Base-by-base conservation (phyloP, 1,140 invertebrate genomes). In the Calliopsis andreniformis region DNA sequence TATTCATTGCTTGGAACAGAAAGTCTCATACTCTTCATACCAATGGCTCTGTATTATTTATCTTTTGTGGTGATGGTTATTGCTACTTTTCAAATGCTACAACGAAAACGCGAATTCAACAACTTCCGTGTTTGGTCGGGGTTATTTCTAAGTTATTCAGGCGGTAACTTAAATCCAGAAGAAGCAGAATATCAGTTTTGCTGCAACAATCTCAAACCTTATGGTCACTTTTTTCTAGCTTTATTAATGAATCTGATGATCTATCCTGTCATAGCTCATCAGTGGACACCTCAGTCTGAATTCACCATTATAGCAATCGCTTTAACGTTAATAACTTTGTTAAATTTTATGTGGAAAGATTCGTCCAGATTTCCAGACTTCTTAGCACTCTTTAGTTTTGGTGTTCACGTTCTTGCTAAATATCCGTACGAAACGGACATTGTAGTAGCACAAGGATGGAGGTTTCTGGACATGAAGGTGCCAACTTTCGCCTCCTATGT, bases 351-450 rank as follows among this genome's bases (percentile, higher is more conserved):
- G 86, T 94, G 94, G 69, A 94, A 91, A 23, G 93, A 93, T 35
- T 89, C 90, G 0, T 91, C 91, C 0, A 92, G 90, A n/a, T 92
- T 94, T 59, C 94, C 95, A 0, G 96, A 97, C 86, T 91, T 95
- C 10, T 87, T 97, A 5, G 94, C 95, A 0, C 91, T 97, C 0
- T 92, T 97, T 4, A 97, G 96, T 8, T 97, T 97, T 84, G 94
- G 94, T 3, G 93, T 97, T 0, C 96, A 97, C 83, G 95, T 97
- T 0, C 90, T 97, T 1, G 96, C 96, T 0, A 96, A 96, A 86
- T 97, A 97, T 92, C 96, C 96, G 0, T 97, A 97, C 77, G 96
- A 97, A 84, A 95, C 95, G 70, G 96, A 97, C 72, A 94, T 95
- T 0, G 96, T 97, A 0, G 96, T 97, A 0, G 94, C 95, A 12